Conservation (phyloP, 2,888 invertebrate species). For the Ophion ellenae region DNA sequence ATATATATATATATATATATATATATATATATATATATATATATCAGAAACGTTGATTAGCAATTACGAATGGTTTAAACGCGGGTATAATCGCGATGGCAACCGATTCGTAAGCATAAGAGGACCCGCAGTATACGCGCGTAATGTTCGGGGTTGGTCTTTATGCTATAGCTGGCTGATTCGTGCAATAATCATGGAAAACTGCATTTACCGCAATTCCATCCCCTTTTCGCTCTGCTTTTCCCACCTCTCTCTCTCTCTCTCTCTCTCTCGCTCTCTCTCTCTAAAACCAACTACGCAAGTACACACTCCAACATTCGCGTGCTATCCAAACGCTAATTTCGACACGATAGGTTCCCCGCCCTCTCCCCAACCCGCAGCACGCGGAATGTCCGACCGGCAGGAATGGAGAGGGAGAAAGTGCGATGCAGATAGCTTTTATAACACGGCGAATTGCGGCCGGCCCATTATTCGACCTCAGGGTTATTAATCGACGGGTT, state of each 20-base stretch:
- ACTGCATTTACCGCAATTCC: slow-evolving; percentile 59
- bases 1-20: too few species aligned
- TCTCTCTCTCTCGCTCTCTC: neutral
- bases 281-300: neutral
- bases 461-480: slow-evolving; percentile 66
- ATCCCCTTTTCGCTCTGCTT: slow-evolving; percentile 30
- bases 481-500: slow-evolving; percentile 67
- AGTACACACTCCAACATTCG: slow-evolving; percentile 37
- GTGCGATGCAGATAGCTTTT: slow-evolving; percentile 60
- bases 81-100: slow-evolving; percentile 2
- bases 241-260: neutral
- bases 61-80: slow-evolving; percentile 53
- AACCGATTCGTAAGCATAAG: neutral
- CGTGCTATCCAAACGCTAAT: slow-evolving; percentile 50
- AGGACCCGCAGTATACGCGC: neutral
- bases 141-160: neutral
- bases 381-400: slow-evolving; percentile 14
- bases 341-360: slow-evolving; percentile 37
- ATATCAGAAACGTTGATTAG: slow-evolving; percentile 41
- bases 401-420: slow-evolving; percentile 24
- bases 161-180: slow-evolving; percentile 37
- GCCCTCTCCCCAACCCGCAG: neutral
- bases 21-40: neutral
- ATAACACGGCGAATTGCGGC: slow-evolving; percentile 61
- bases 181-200: slow-evolving; percentile 60